A percentile compares a stretch with the other conserved stretches of the same genome.
phyloP scores from a whole-genome alignment of 1,140 invertebrate species.

The Lerema accius region DNA sequence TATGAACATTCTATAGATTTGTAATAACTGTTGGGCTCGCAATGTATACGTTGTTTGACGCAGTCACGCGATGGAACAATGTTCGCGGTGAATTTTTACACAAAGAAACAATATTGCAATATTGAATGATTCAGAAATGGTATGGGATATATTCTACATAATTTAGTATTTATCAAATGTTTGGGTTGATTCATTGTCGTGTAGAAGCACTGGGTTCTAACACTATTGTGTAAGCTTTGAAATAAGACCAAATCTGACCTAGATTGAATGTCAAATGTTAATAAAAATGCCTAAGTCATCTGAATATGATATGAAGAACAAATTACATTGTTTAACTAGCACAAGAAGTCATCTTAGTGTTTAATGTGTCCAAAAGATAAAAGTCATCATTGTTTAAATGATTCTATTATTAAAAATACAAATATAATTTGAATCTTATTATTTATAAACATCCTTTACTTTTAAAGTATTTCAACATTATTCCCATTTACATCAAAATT shows the following conservation, averaged over 20 bases:
- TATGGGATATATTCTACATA: constrained; percentile 35
- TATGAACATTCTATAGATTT: constrained; percentile 24
- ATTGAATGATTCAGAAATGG: constrained; percentile 38
- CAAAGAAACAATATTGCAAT: constrained; percentile 39
- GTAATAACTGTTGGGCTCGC: constrained; percentile 25
- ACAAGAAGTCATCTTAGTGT: constrained; percentile 20
- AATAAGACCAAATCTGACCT: constrained; percentile 26
- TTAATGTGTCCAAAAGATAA: constrained; percentile 21
- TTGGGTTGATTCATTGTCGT: constrained; percentile 27
- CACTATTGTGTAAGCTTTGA: constrained; percentile 33
- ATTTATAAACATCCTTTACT: constrained; percentile 33
- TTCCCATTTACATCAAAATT: background rate
- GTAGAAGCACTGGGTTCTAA: no score
- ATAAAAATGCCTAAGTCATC: background rate
- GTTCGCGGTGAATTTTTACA: constrained; percentile 31
- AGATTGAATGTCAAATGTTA: constrained; percentile 9
- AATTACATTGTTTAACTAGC: constrained; percentile 11
- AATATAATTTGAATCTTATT: constrained; percentile 25
- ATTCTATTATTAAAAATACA: constrained; percentile 33
- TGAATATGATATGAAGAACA: constrained; percentile 9
- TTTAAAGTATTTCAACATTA: background rate
- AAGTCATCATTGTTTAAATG: constrained; percentile 29
- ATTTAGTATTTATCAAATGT: constrained; percentile 34
- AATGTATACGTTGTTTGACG: constrained; percentile 32
- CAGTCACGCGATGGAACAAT: constrained; percentile 18